These are phyloP conservation scores for Lamellibrachia satsuma DNA, from an alignment of 2,888 invertebrate genomes.

Conservation along the genomic window DNA sequence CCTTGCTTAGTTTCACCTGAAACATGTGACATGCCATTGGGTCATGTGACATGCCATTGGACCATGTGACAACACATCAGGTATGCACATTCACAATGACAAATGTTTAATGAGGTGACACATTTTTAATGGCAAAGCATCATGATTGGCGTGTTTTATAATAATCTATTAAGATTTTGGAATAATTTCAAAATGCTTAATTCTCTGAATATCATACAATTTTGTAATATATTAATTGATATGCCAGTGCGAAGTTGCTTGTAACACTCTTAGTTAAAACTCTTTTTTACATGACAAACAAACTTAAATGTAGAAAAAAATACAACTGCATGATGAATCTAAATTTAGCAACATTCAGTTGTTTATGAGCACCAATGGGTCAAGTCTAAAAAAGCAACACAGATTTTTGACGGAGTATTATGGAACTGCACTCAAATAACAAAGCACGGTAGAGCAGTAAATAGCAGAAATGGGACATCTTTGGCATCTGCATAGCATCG, in stretches of 20 bases:
- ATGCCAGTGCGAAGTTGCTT: not conserved
- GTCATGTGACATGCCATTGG: not conserved
- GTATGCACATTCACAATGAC: not conserved
- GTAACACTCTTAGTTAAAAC: not conserved
- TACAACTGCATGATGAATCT: not conserved
- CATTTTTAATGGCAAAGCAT: not conserved
- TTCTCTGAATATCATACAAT: not conserved
- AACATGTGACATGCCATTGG: not conserved
- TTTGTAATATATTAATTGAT: not conserved
- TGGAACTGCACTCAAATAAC: not conserved
- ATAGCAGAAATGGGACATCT: not conserved
- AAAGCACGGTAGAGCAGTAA: not conserved
- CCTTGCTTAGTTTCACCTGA: constrained; percentile 37
- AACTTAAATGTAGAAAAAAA: not conserved
- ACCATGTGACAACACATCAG: not conserved
- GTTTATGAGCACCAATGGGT: not conserved
- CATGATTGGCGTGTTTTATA: not conserved
- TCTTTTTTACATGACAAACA: not conserved
- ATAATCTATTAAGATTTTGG: not conserved
- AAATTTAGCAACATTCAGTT: not conserved
- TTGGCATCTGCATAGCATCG: not conserved
- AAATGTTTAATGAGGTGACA: not conserved
- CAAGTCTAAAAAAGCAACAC: not conserved
- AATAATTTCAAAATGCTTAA: too few species aligned
- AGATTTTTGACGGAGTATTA: not conserved